A percentile compares a stretch with the other conserved stretches of the same genome.
phyloP scores from a whole-genome alignment of 2,113 vertebrate species.

The Gavialis gangeticus region DNA sequence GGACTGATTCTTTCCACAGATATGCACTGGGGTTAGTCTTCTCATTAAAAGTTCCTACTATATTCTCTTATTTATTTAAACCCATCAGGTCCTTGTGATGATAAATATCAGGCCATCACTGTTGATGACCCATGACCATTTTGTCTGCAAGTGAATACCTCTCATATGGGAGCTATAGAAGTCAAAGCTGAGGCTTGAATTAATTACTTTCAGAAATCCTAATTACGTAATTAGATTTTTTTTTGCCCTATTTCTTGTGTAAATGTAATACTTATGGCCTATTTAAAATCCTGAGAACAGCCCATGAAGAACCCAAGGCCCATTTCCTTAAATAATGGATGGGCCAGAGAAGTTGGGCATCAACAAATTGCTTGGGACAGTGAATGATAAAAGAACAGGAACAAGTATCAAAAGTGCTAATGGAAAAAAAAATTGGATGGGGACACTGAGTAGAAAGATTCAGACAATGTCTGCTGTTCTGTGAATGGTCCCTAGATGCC shows the following conservation, averaged over 20 bases:
- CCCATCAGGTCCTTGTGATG: not conserved
- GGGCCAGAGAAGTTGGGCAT: fast-evolving
- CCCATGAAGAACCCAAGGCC: not conserved
- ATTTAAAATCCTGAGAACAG: not conserved
- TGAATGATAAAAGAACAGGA: not conserved
- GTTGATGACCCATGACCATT: not conserved
- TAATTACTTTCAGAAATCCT: not conserved
- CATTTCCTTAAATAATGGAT: not conserved
- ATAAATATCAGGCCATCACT: not conserved
- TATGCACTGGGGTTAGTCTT: not conserved
- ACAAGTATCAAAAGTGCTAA: not conserved
- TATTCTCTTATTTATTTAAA: not conserved
- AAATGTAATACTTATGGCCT: not conserved
- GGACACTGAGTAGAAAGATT: not conserved
- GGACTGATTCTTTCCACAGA: not conserved
- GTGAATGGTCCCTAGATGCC: not conserved
- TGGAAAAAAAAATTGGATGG: not conserved
- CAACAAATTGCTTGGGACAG: not conserved
- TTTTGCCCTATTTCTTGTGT: fast-evolving
- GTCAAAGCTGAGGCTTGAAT: not conserved
- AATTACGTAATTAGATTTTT: not conserved
- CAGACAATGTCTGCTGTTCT: not conserved
- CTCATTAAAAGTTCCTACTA: not conserved
- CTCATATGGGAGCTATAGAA: not conserved
- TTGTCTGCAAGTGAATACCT: not conserved